These are phyloP conservation scores for Plectropomus leopardus DNA, from an alignment of 2,113 vertebrate genomes.

Conservation along the genomic window DNA sequence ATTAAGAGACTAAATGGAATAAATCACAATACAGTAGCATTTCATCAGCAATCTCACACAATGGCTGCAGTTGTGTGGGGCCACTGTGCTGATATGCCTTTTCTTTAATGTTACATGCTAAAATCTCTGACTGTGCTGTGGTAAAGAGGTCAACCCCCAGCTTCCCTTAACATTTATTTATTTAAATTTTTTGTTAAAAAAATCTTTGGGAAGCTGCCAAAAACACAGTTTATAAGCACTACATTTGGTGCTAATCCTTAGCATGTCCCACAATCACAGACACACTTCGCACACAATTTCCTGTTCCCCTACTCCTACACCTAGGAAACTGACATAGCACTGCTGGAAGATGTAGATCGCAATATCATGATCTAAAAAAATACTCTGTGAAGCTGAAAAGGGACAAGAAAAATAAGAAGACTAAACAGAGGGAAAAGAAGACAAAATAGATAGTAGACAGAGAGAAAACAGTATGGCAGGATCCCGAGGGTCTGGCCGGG, in stretches of 20 bases:
- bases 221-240: not conserved
- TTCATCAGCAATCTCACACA: not conserved
- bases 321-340: slow-evolving; percentile 75
- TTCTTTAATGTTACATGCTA: not conserved
- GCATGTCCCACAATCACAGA: not conserved
- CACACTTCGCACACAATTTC: slow-evolving; percentile 60
- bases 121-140: not conserved
- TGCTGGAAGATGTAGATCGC: slow-evolving; percentile 84
- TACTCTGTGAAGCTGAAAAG: slow-evolving; percentile 63
- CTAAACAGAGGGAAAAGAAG: slow-evolving; percentile 31
- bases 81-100: not conserved
- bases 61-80: not conserved
- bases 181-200: not conserved
- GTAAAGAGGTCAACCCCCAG: not conserved
- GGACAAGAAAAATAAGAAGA: slow-evolving; percentile 22
- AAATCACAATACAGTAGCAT: not conserved
- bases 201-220: not conserved
- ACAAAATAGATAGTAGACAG: slow-evolving; percentile 42
- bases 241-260: not conserved
- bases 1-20: not conserved
- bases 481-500: slow-evolving; percentile 82
- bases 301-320: not conserved
- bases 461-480: slow-evolving; percentile 74
- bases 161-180: too few relatives aligned
- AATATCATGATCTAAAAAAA: slow-evolving; percentile 69